A percentile compares a stretch with the other conserved stretches of the same genome.
Conservation (phyloP, 1,140 invertebrate genomes). For the Lucilia sericata region DNA sequence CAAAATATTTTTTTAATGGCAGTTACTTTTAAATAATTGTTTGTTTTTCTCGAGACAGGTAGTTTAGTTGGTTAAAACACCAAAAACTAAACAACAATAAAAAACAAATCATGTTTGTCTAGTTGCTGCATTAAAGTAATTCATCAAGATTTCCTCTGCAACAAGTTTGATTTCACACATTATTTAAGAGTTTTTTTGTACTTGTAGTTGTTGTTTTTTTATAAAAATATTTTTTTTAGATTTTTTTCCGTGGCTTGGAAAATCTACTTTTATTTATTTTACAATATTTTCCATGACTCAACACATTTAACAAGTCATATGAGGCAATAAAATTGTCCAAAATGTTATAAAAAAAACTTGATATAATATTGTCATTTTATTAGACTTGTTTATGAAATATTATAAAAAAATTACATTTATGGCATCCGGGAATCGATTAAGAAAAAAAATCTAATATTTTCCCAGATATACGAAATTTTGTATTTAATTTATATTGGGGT, state of each 20-base stretch:
- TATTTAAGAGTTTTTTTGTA: not conserved
- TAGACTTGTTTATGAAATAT: too few relatives aligned
- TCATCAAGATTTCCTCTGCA: slow-evolving; percentile 23
- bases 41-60: not conserved
- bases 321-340: not conserved
- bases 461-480: too few relatives aligned
- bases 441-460: too few relatives aligned
- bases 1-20: not conserved
- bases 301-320: not conserved
- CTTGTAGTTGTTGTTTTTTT: not conserved
- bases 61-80: not conserved
- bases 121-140: slow-evolving; percentile 8
- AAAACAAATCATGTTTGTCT: slow-evolving; percentile 27
- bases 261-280: not conserved
- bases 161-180: slow-evolving; percentile 22
- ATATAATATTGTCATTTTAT: too few relatives aligned
- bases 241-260: not conserved
- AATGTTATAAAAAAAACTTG: too few relatives aligned
- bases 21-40: not conserved
- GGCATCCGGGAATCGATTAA: too few relatives aligned
- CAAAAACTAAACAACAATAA: not conserved
- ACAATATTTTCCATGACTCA: not conserved
- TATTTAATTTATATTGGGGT: too few relatives aligned
- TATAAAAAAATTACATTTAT: too few relatives aligned
- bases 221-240: not conserved